These are phyloP conservation scores for Hypomecis punctinalis DNA, from an alignment of 2,888 invertebrate genomes.

Conservation along the genomic window DNA sequence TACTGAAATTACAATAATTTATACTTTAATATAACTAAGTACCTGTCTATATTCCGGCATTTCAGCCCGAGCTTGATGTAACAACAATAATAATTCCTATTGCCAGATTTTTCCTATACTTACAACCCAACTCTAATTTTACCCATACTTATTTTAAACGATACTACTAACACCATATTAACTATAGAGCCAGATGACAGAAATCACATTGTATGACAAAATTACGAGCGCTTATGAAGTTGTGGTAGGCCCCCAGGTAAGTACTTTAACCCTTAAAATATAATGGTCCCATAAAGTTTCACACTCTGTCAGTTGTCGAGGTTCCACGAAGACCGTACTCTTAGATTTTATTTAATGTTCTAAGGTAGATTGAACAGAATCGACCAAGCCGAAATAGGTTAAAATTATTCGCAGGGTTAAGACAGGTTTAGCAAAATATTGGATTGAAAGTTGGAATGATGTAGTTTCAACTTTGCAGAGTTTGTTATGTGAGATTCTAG, in stretches of 20 bases:
- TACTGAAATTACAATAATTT: no score
- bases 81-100: no score
- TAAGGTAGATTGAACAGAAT: slow-evolving; percentile 15
- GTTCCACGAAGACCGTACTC: slow-evolving; percentile 7
- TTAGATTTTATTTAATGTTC: slow-evolving; percentile 30
- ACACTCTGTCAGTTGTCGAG: slow-evolving; percentile 26
- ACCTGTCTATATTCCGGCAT: no score
- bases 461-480: not conserved
- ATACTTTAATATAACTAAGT: no score
- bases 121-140: no score
- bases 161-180: no score
- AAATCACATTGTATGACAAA: not conserved
- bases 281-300: slow-evolving; percentile 37
- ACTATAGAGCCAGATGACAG: not conserved
- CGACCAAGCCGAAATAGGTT: slow-evolving; percentile 8
- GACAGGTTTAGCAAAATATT: not conserved
- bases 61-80: no score
- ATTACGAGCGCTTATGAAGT: not conserved
- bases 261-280: slow-evolving; percentile 38
- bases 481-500: not conserved
- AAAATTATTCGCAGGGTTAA: not conserved
- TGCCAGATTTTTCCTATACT: no score
- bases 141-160: no score
- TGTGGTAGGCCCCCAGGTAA: slow-evolving; percentile 3
- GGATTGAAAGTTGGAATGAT: not conserved